Evolutionary conservation across 2,797 vertebrate species (phyloP).

Genomic region (Euthynnus affinis): DNA sequence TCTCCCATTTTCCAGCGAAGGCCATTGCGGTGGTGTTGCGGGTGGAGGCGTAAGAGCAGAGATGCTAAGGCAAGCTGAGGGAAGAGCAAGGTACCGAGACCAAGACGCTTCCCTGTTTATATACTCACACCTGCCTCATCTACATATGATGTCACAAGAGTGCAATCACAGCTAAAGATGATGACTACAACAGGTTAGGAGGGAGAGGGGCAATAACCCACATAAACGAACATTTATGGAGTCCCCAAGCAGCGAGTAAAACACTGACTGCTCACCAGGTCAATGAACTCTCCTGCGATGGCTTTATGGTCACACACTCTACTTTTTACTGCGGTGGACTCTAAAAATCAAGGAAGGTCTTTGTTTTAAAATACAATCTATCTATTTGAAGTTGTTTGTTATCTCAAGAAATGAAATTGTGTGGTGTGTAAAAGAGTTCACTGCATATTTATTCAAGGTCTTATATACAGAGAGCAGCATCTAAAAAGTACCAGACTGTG

Average conservation of each 20-base stretch:
- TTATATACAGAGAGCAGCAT: constrained; percentile 3
- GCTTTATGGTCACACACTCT: constrained; percentile 59
- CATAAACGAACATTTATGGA: constrained; percentile 70
- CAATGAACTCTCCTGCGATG: constrained; percentile 68
- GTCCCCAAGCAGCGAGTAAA: constrained; percentile 65
- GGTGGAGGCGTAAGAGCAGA: constrained; percentile 51
- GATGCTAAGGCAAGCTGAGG: constrained; percentile 65
- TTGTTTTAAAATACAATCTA: constrained; percentile 42
- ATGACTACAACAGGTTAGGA: constrained; percentile 61
- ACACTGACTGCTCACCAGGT: constrained; percentile 72
- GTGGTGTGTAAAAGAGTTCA: constrained; percentile 34
- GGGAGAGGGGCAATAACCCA: constrained; percentile 67
- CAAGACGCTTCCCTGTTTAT: constrained; percentile 66
- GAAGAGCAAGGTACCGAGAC: constrained; percentile 68
- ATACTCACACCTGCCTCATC: constrained; percentile 69
- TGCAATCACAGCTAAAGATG: constrained; percentile 59
- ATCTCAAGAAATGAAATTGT: constrained; percentile 39
- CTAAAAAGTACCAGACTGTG: background rate
- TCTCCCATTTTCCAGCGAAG: constrained; percentile 93
- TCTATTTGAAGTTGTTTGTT: constrained; percentile 35
- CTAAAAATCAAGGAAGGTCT: constrained; percentile 59
- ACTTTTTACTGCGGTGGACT: constrained; percentile 64
- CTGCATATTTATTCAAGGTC: constrained; percentile 38
- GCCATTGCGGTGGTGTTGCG: constrained; percentile 84
- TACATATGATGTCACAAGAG: constrained; percentile 72